Evolutionary conservation across 2,888 invertebrate species (phyloP).

Genomic region (Ephialtes manifestator): DNA sequence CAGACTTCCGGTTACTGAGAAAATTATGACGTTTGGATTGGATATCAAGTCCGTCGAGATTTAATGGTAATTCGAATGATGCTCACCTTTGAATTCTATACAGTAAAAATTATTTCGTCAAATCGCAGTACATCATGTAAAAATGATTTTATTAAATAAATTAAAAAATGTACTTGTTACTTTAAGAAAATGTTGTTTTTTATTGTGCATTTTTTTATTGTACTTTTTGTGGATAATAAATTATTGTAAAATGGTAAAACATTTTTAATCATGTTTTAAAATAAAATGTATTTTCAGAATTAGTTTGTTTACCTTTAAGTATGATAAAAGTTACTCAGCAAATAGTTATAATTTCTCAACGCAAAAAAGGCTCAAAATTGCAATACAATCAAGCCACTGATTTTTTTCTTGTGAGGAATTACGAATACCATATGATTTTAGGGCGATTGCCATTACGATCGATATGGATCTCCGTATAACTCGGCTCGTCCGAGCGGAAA

Average conservation of each 20-base stretch:
- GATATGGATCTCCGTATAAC: conserved; percentile 1
- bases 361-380: not conserved
- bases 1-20: not conserved
- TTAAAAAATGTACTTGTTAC: no score
- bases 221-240: not conserved
- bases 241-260: no score
- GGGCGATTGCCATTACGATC: conserved; percentile 11
- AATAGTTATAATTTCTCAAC: not conserved
- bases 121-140: no score
- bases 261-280: no score
- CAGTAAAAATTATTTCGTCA: no score
- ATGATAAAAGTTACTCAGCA: not conserved
- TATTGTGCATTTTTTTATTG: not conserved
- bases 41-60: not conserved
- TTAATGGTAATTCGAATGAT: not conserved
- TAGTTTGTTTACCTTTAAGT: not conserved
- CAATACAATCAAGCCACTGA: not conserved
- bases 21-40: not conserved
- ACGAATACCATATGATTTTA: conserved; percentile 20
- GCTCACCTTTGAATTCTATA: no score
- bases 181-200: no score
- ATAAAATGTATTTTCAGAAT: not conserved
- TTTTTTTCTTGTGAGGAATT: not conserved
- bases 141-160: no score
- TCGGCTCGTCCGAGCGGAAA: conserved; percentile 4